Evolutionary conservation across 2,113 vertebrate species (phyloP).

Genomic region (Mus pahari): DNA sequence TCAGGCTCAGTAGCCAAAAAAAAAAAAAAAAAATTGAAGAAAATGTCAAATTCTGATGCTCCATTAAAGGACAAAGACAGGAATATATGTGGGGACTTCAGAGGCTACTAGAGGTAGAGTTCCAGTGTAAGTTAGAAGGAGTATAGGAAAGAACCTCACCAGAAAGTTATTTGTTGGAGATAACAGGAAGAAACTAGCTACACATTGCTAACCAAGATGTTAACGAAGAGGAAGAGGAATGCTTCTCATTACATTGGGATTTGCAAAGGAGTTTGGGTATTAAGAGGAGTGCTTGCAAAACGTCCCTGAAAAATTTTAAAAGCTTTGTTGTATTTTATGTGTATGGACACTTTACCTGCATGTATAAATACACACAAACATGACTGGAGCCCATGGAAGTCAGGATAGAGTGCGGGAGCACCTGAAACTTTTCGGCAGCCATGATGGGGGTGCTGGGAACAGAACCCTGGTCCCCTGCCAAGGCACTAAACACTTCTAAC

Average conservation of each 20-base stretch:
- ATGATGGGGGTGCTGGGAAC: background rate
- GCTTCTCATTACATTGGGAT: background rate
- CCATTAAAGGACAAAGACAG: background rate
- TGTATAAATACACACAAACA: background rate
- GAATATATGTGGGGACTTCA: background rate
- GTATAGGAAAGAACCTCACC: background rate
- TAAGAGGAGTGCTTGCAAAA: background rate
- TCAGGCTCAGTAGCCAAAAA: background rate
- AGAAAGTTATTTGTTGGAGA: background rate
- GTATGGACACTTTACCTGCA: background rate
- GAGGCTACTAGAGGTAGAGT: background rate
- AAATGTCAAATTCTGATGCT: background rate
- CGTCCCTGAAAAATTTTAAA: background rate
- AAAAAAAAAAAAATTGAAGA: too few relatives aligned
- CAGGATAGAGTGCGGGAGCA: background rate
- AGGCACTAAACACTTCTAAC: background rate
- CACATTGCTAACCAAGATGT: background rate
- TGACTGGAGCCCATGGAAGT: background rate
- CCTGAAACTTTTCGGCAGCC: background rate
- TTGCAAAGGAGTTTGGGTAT: background rate
- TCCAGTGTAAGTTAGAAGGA: background rate
- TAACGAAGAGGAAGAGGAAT: background rate
- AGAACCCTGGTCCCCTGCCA: background rate
- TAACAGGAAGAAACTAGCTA: background rate
- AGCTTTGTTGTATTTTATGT: background rate